These are phyloP conservation scores for Gonioctena quinquepunctata DNA, from an alignment of 1,140 invertebrate genomes.

Conservation along the genomic window DNA sequence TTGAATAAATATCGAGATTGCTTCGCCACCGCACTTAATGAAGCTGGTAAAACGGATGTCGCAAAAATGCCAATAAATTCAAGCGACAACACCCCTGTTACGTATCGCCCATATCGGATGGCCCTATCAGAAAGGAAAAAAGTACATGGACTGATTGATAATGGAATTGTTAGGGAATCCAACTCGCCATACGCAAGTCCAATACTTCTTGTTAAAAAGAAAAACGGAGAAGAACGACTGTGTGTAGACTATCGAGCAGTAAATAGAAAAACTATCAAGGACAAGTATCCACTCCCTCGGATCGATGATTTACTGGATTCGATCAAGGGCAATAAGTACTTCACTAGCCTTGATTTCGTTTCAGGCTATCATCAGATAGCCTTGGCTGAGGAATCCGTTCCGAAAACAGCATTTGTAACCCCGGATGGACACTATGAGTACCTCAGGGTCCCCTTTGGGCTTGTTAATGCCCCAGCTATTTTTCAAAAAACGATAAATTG, in stretches of 20 bases:
- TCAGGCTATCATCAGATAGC: slow-evolving; percentile 40
- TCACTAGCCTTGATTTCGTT: slow-evolving; percentile 41
- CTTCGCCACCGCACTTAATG: neutral
- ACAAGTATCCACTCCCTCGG: slow-evolving; percentile 55
- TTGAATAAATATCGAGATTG: slow-evolving; percentile 1
- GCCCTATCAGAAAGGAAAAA: slow-evolving; percentile 13
- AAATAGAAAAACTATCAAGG: slow-evolving; percentile 48
- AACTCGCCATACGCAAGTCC: slow-evolving; percentile 51
- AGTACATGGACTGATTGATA: slow-evolving; percentile 37
- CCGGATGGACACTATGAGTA: slow-evolving; percentile 56
- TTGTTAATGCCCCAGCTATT: slow-evolving; percentile 52
- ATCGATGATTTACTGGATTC: slow-evolving; percentile 56
- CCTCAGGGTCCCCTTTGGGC: slow-evolving; percentile 55
- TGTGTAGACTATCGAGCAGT: slow-evolving; percentile 53
- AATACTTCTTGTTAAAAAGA: slow-evolving; percentile 52
- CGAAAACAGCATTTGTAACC: slow-evolving; percentile 41
- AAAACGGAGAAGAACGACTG: slow-evolving; percentile 42
- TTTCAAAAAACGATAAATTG: slow-evolving; percentile 55
- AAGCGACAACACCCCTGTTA: slow-evolving; percentile 6
- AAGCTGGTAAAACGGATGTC: neutral
- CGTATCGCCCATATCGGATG: slow-evolving; percentile 22
- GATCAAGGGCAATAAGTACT: slow-evolving; percentile 32
- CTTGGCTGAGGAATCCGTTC: slow-evolving; percentile 48
- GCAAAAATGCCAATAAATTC: slow-evolving; percentile 11
- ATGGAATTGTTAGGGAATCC: slow-evolving; percentile 49